Evolutionary conservation across 2,113 vertebrate genomes (phyloP).

Genomic region (Panurus biarmicus): DNA sequence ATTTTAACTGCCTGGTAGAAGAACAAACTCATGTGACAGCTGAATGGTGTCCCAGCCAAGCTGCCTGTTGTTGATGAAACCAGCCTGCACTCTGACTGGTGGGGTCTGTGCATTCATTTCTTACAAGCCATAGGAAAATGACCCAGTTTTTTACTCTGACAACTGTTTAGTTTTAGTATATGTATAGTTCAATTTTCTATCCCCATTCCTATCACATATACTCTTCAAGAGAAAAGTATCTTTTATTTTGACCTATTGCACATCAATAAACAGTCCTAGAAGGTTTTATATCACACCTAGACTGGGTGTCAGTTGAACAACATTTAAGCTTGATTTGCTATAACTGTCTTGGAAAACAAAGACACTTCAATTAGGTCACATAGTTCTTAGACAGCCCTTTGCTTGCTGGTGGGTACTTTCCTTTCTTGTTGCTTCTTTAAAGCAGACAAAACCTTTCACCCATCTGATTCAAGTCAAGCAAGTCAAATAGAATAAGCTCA

Average conservation of each 20-base stretch:
- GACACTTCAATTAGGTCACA: not conserved
- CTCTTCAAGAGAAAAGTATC: not conserved
- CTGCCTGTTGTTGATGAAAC: not conserved
- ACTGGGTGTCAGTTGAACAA: not conserved
- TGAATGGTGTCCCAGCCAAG: not conserved
- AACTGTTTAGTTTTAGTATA: not conserved
- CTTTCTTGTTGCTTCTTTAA: not conserved
- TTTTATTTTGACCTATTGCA: not conserved
- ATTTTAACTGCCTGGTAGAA: not conserved
- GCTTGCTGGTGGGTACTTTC: not conserved
- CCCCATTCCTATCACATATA: not conserved
- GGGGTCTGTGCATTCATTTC: not conserved
- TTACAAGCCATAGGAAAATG: not conserved
- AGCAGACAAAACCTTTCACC: constrained; percentile 16
- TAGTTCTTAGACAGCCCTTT: not conserved
- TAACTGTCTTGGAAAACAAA: not conserved
- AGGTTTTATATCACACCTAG: not conserved
- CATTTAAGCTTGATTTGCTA: not conserved
- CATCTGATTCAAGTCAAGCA: not conserved
- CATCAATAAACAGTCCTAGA: not conserved
- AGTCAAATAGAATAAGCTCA: not conserved
- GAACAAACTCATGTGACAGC: not conserved
- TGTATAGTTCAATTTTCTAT: not conserved
- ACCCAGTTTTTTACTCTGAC: not conserved
- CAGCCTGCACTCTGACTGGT: not conserved